phyloP scores from a whole-genome alignment of 2,113 vertebrate genomes.

The Pongo abelii region DNA sequence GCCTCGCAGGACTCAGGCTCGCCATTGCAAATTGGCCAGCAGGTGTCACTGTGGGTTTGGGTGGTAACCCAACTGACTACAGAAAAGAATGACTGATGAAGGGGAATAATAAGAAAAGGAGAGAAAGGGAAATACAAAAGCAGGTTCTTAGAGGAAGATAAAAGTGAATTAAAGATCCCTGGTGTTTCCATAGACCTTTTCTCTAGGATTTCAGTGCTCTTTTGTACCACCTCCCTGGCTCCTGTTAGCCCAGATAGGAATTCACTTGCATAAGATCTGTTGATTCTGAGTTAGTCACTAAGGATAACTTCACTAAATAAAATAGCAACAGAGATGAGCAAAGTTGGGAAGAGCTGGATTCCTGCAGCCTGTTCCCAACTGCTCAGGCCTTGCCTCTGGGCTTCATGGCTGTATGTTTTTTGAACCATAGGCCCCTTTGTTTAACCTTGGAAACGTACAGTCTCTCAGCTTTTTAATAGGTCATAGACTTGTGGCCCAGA shows the following conservation, averaged over 20 bases:
- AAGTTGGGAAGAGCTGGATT: neutral
- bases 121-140: constrained; percentile 24
- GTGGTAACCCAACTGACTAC: constrained; percentile 40
- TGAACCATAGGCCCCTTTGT: neutral
- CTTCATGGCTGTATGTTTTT: neutral
- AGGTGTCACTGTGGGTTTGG: constrained; percentile 79
- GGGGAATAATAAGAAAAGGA: neutral
- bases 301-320: neutral
- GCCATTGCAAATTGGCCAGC: constrained; percentile 52
- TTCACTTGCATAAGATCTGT: neutral
- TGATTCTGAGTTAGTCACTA: neutral
- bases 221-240: neutral
- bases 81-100: constrained; percentile 12
- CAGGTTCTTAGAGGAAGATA: constrained; percentile 20
- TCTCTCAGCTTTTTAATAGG: constrained; percentile 1
- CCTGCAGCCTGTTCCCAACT: neutral
- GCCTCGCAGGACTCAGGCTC: neutral
- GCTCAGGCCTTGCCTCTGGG: neutral
- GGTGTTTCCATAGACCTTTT: neutral
- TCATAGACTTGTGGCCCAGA: neutral
- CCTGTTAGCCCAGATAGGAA: neutral
- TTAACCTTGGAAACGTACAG: neutral
- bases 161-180: constrained; percentile 31
- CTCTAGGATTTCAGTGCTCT: constrained; percentile 4
- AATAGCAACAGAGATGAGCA: neutral